phyloP scores from a whole-genome alignment of 2,888 invertebrate genomes.

The Synanthedon vespiformis region DNA sequence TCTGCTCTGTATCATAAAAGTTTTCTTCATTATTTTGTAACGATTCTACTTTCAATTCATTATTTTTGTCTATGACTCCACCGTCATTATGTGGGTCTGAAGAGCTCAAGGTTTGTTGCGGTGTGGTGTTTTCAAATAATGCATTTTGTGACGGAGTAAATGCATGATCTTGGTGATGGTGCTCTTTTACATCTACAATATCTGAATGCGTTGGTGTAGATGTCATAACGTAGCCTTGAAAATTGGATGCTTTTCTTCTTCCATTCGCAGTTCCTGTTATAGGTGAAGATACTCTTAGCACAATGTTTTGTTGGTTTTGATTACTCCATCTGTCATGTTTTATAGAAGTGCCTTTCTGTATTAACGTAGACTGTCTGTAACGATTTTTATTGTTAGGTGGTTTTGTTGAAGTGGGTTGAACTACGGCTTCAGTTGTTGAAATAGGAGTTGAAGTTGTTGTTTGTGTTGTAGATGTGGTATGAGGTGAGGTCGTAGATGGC shows the following conservation, averaged over 20 bases:
- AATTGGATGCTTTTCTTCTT: conserved; percentile 56
- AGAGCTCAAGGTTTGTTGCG: conserved; percentile 6
- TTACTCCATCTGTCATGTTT: conserved; percentile 56
- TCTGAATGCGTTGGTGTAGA: conserved; percentile 27
- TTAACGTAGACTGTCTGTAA: conserved; percentile 52
- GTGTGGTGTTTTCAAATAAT: conserved; percentile 11
- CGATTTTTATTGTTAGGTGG: conserved; percentile 42
- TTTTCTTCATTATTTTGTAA: conserved; percentile 2
- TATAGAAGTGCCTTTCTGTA: conserved; percentile 56
- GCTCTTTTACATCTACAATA: conserved; percentile 18
- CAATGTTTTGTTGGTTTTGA: conserved; percentile 1
- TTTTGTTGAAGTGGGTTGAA: conserved; percentile 9
- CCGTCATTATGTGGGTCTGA: conserved; percentile 15
- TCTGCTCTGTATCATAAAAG: conserved; percentile 9
- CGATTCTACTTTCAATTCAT: neutral
- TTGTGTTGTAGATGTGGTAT: conserved; percentile 14
- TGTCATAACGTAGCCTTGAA: conserved; percentile 41
- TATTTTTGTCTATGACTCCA: conserved; percentile 1
- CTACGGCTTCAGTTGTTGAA: conserved; percentile 11
- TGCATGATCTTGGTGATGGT: conserved; percentile 20
- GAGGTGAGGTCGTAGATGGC: conserved; percentile 14
- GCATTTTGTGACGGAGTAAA: conserved; percentile 10
- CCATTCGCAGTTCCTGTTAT: conserved; percentile 18
- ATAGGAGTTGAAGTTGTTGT: conserved; percentile 7
- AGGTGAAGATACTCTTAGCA: conserved; percentile 3